Conservation (phyloP, 1,140 invertebrate genomes). For the Wasmannia auropunctata region DNA sequence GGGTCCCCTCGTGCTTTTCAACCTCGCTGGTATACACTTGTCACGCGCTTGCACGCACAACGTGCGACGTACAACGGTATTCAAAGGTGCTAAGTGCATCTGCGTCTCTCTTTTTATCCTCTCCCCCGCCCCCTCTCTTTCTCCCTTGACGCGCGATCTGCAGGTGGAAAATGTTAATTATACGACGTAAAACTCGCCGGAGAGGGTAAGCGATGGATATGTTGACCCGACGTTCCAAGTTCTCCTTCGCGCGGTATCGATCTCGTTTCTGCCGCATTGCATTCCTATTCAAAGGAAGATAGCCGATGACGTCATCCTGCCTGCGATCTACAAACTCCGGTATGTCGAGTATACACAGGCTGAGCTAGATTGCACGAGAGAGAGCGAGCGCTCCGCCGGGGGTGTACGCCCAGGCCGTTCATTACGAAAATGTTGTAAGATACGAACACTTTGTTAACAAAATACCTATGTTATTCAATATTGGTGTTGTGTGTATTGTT, state of each 20-base stretch:
- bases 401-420: not conserved
- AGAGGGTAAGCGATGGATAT: not conserved
- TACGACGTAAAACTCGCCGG: not conserved
- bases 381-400: too few relatives aligned
- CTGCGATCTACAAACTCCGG: constrained; percentile 16
- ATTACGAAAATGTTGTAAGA: not conserved
- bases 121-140: not conserved
- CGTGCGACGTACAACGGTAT: not conserved
- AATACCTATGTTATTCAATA: not conserved
- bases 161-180: not conserved
- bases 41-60: constrained; percentile 39
- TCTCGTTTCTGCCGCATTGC: constrained; percentile 24
- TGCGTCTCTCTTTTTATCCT: not conserved
- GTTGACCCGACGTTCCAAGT: not conserved
- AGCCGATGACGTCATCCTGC: constrained; percentile 33
- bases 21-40: constrained; percentile 47
- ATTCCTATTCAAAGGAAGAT: constrained; percentile 44
- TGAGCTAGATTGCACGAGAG: constrained; percentile 8
- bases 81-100: constrained; percentile 7
- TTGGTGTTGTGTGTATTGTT: not conserved
- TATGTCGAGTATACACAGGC: not conserved
- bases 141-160: not conserved
- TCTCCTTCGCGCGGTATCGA: constrained; percentile 28
- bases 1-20: constrained; percentile 39
- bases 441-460: not conserved